Conservation (phyloP, 2,888 invertebrate species). For the Antheraea yamamai region DNA sequence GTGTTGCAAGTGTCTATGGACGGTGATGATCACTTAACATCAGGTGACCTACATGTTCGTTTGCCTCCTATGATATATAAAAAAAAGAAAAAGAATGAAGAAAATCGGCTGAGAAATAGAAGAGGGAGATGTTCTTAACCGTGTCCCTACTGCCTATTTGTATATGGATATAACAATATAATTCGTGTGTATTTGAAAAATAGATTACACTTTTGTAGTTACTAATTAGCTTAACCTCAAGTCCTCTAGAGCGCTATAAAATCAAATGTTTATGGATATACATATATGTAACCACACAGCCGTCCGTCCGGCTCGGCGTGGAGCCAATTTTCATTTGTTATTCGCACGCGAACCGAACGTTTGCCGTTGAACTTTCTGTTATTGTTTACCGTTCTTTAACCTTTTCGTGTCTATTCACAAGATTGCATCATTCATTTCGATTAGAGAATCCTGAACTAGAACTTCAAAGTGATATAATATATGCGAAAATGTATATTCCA, state of each 20-base stretch:
- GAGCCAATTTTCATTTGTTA: constrained; percentile 43
- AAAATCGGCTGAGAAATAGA: no score
- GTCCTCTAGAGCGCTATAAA: background rate
- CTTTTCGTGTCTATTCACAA: constrained; percentile 38
- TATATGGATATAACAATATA: background rate
- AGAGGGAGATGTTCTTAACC: no score
- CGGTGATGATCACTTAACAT: no score
- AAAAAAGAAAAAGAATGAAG: no score
- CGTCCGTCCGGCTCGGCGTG: constrained; percentile 40
- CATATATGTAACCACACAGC: background rate
- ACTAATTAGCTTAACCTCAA: background rate
- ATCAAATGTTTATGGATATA: background rate
- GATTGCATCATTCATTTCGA: constrained; percentile 28
- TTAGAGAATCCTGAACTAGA: constrained; percentile 3
- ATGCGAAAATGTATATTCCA: background rate
- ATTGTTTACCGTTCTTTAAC: constrained; percentile 49
- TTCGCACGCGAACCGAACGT: constrained; percentile 36
- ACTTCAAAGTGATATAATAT: background rate
- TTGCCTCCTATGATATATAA: no score
- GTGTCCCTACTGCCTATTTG: no score
- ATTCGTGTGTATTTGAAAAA: background rate
- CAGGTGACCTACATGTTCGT: no score
- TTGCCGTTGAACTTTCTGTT: constrained; percentile 51
- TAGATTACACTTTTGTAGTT: background rate
- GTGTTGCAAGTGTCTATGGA: no score